A percentile compares a stretch with the other conserved stretches of the same genome.
Conservation (phyloP, 2,888 invertebrate species). For the Erebia ligea region DNA sequence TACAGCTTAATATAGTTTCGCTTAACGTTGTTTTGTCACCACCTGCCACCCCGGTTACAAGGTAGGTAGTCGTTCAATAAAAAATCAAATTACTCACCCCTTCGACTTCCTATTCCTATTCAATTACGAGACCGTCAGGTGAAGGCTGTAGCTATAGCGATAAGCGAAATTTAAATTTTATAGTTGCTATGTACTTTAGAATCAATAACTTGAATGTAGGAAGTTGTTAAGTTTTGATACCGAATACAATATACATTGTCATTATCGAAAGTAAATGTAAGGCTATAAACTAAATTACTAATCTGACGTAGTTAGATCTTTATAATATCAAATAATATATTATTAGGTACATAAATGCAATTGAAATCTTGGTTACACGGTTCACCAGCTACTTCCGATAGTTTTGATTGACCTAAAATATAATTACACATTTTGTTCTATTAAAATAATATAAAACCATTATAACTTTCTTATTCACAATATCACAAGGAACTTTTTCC, state of each 20-base stretch:
- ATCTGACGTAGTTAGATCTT: not conserved
- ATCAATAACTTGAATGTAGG: constrained; percentile 17
- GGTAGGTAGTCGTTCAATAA: constrained; percentile 14
- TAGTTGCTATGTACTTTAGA: constrained; percentile 4
- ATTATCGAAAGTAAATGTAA: not conserved
- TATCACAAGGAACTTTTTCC: not conserved
- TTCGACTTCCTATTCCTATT: constrained; percentile 20
- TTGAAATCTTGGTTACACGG: too few species aligned
- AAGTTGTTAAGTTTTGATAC: constrained; percentile 10
- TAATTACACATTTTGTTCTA: not conserved
- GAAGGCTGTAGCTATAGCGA: constrained; percentile 8
- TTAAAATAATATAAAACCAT: not conserved
- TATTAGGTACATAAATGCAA: too few species aligned
- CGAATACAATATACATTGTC: constrained; percentile 2
- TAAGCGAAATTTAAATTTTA: constrained; percentile 13
- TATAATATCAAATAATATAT: not conserved
- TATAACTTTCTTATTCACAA: not conserved
- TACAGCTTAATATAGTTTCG: too few species aligned
- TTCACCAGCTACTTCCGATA: not conserved
- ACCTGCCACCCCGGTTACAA: not conserved
- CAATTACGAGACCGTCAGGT: constrained; percentile 18
- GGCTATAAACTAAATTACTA: constrained; percentile 10
- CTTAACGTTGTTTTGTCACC: not conserved
- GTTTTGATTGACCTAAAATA: not conserved
- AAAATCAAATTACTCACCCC: constrained; percentile 23